phyloP scores from a whole-genome alignment of 92 coral and sea anemone genomes.

The Micromussa lordhowensis region DNA sequence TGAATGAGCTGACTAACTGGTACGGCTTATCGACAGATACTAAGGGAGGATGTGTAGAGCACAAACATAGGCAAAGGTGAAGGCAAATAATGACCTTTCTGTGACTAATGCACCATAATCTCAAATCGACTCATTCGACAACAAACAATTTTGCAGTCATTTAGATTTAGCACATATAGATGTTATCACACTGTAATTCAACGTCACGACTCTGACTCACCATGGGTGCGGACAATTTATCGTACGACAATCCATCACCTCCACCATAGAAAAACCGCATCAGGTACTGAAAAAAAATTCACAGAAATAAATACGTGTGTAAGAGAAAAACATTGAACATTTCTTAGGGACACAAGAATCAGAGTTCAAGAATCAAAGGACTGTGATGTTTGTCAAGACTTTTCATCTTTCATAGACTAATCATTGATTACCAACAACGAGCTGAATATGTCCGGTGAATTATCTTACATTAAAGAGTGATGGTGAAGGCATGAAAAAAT shows the following conservation, averaged over 20 bases:
- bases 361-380: not conserved
- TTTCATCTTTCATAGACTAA: no score
- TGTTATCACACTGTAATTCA: not conserved
- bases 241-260: slow-evolving; percentile 62
- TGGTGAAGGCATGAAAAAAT: not conserved
- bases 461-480: not conserved
- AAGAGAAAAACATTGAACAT: not conserved
- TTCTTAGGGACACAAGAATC: not conserved
- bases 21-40: no score
- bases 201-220: slow-evolving; percentile 33
- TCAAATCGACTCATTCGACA: no score
- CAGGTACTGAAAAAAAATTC: slow-evolving; percentile 44
- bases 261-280: slow-evolving; percentile 81
- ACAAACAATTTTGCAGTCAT: not conserved
- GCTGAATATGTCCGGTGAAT: not conserved
- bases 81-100: no score
- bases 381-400: not conserved
- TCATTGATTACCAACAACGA: no score
- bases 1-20: no score
- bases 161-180: not conserved
- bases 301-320: not conserved
- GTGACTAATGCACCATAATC: no score
- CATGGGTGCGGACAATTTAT: slow-evolving; percentile 52
- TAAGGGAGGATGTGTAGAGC: no score
- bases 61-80: no score